phyloP scores from a whole-genome alignment of 1,140 invertebrate species.

The Palaemon carinicauda region DNA sequence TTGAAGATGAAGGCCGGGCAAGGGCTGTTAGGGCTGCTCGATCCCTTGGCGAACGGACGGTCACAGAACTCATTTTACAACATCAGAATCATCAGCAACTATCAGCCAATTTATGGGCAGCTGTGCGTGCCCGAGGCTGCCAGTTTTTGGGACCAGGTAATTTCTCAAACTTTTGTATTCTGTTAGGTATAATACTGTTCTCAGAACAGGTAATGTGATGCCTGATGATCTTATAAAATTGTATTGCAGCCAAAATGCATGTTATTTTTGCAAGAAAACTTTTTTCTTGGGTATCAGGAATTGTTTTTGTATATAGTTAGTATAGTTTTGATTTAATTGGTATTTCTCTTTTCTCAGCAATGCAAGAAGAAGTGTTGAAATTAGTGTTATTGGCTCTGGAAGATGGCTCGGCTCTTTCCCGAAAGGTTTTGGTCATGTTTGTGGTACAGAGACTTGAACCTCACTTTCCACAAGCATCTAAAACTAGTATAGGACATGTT shows the following conservation, averaged over 20 bases:
- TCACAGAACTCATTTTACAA: conserved; percentile 93
- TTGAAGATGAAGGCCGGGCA: conserved; percentile 81
- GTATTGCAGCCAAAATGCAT: background rate
- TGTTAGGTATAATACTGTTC: too few species aligned
- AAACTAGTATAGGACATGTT: conserved; percentile 80
- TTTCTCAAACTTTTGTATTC: background rate
- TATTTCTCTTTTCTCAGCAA: conserved; percentile 71
- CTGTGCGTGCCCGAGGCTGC: conserved; percentile 93
- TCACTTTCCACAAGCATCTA: conserved; percentile 84
- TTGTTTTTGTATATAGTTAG: too few species aligned
- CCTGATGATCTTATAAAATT: background rate
- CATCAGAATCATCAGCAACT: conserved; percentile 93
- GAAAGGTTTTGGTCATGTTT: conserved; percentile 98
- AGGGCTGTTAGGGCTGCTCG: conserved; percentile 84
- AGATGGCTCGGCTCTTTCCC: conserved; percentile 94
- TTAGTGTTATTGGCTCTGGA: conserved; percentile 92
- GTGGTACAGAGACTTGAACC: conserved; percentile 94
- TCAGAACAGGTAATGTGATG: too few species aligned
- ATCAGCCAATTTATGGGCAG: conserved; percentile 95
- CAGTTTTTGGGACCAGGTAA: conserved; percentile 95
- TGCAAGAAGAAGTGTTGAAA: conserved; percentile 98
- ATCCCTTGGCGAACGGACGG: conserved; percentile 91
- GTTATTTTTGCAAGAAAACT: background rate
- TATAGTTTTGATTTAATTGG: background rate
- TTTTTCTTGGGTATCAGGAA: too few species aligned